Evolutionary conservation across 2,888 invertebrate species (phyloP).

Genomic region (Lycocerus yunnanus): DNA sequence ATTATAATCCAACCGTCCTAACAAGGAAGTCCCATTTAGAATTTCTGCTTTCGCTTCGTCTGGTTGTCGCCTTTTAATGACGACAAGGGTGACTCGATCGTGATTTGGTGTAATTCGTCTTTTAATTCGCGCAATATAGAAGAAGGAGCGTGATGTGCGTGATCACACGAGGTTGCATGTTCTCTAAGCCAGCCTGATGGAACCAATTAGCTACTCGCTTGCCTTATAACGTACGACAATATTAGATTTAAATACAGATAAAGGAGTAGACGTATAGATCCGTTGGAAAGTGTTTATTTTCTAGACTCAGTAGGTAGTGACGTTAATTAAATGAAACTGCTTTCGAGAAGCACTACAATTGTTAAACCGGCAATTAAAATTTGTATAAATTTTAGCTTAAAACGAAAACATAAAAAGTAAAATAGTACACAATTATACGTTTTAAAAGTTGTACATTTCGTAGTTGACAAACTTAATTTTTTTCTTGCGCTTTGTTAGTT

Average conservation of each 20-base stretch:
- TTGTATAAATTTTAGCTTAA: neutral
- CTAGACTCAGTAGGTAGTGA: slow-evolving; percentile 18
- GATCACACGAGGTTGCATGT: slow-evolving; percentile 22
- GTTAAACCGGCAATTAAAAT: neutral
- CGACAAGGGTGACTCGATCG: slow-evolving; percentile 23
- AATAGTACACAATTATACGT: neutral
- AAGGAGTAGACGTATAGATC: slow-evolving; percentile 32
- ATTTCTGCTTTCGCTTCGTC: slow-evolving; percentile 17
- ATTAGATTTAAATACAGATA: slow-evolving; percentile 28
- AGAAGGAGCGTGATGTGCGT: slow-evolving; percentile 27
- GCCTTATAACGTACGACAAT: slow-evolving; percentile 28
- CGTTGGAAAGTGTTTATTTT: slow-evolving; percentile 30
- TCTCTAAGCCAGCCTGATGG: slow-evolving; percentile 24
- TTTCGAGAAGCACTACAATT: neutral
- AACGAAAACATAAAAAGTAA: neutral
- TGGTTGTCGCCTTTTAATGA: slow-evolving; percentile 14
- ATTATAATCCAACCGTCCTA: slow-evolving; percentile 13
- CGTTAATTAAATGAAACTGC: slow-evolving; percentile 9
- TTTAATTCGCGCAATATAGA: slow-evolving; percentile 27
- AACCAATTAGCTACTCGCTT: slow-evolving; percentile 31
- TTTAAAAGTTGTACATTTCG: neutral
- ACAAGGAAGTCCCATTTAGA: slow-evolving; percentile 14
- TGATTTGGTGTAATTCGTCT: slow-evolving; percentile 28
- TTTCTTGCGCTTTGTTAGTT: neutral
- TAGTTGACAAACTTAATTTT: neutral